These are phyloP conservation scores for Drosophila serrata DNA, from an alignment of 1,140 invertebrate genomes.

Conservation along the genomic window DNA sequence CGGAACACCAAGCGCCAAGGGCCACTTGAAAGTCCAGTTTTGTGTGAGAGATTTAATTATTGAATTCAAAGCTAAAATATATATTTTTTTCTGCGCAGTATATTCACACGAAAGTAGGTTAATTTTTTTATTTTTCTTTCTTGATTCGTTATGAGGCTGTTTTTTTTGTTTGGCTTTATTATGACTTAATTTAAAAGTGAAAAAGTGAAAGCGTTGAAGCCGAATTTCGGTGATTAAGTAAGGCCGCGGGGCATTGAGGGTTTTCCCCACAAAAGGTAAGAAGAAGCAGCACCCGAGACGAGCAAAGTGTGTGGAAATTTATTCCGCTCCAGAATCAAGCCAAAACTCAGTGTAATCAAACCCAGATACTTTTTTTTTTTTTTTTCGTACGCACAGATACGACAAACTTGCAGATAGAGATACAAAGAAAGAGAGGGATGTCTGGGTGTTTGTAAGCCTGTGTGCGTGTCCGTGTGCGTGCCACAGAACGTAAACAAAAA, in stretches of 20 bases:
- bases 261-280: conserved; percentile 31
- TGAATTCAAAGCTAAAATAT: conserved; percentile 28
- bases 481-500: conserved; percentile 82
- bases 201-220: conserved; percentile 73
- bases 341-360: conserved; percentile 42
- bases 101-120: conserved; percentile 71
- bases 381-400: conserved; percentile 7
- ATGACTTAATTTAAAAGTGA: conserved; percentile 83
- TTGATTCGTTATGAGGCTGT: conserved; percentile 24
- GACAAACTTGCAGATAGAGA: conserved; percentile 48
- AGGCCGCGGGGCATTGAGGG: conserved; percentile 22
- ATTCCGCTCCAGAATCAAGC: conserved; percentile 43
- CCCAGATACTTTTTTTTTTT: conserved; percentile 15
- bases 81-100: conserved; percentile 34
- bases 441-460: conserved; percentile 6
- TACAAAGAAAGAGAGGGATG: conserved; percentile 6
- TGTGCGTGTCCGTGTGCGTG: conserved; percentile 61
- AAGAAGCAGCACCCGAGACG: neutral
- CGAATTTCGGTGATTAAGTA: conserved; percentile 58
- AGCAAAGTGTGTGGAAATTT: conserved; percentile 21
- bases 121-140: conserved; percentile 41
- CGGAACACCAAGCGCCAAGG: conserved; percentile 26
- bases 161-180: conserved; percentile 51
- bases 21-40: conserved; percentile 22
- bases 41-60: conserved; percentile 52